These are phyloP conservation scores for Proctacanthus coquilletti DNA, from an alignment of 1,140 invertebrate genomes.

Conservation along the genomic window DNA sequence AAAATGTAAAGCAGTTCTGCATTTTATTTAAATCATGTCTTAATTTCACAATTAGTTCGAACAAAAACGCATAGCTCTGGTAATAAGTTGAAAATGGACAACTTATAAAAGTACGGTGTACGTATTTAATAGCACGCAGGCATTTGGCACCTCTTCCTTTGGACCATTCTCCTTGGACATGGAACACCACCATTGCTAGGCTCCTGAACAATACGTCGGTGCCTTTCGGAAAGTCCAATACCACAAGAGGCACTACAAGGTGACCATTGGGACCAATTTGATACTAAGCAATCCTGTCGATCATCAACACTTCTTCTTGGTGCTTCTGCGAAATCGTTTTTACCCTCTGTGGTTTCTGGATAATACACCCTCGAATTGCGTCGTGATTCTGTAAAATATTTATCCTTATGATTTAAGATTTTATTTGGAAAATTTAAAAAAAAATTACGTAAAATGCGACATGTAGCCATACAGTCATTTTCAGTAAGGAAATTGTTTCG, in stretches of 20 bases:
- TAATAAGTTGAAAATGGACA: too few species aligned
- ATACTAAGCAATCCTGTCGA: constrained; percentile 47
- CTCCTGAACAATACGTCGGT: constrained; percentile 32
- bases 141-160: constrained; percentile 33
- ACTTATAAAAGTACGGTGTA: background rate
- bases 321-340: too few species aligned
- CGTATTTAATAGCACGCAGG: constrained; percentile 7
- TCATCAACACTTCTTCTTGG: constrained; percentile 1
- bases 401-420: background rate
- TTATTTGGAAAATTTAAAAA: background rate
- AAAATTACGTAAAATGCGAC: constrained; percentile 24
- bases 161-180: constrained; percentile 43
- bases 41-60: too few species aligned
- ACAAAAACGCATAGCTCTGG: too few species aligned
- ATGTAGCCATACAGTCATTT: constrained; percentile 61
- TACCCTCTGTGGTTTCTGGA: constrained; percentile 3
- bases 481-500: constrained; percentile 71
- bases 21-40: too few species aligned
- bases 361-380: constrained; percentile 9
- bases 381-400: background rate
- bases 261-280: constrained; percentile 59
- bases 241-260: constrained; percentile 53
- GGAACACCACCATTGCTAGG: constrained; percentile 50
- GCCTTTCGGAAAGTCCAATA: constrained; percentile 15
- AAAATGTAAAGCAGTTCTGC: too few species aligned